Evolutionary conservation across 2,113 vertebrate species (phyloP), one percentile per base, ranked within the genome.

Genomic region (Megatriorchis doriae): DNA sequence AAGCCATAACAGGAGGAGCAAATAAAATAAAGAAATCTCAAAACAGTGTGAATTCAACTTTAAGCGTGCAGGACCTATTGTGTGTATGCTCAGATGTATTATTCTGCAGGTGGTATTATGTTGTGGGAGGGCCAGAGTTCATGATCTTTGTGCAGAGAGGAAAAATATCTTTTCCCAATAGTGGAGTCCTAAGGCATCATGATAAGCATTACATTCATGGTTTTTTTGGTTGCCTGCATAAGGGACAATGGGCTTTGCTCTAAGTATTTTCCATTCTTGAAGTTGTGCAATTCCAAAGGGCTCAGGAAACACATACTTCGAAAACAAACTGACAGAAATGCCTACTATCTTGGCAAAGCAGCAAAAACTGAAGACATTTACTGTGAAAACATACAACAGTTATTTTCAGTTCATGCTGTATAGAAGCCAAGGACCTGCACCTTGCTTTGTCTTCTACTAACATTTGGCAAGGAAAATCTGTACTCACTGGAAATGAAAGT

Each of bases 401-500:
- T 74, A 22, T 90, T 90, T 86, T 78, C n/a, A 56, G 42, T 90
- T 86, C 21, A 34, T 67, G 47, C 16, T 83, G n/a, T 40, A 36
- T 3, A 63, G 72, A 53, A 90, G 67, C 67, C 80, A 94, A 90
- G 23, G 45, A 67, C 21, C 25, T 59, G 19, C 27, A 74, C 47
- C 15, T 95, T 67, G 17, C 48, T 91, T 87, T 93, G 47, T 78
- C n/a, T 88, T 81, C 50, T 63, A 16, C n/a, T 34, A 74, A 10
- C 42, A 67, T 77, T 84, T 86, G 67, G 42, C 40, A 92, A 66
- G 89, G 50, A 77, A 86, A 83, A 78, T 45, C 45, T 52, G 17
- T 88, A 65, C 31, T 47, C 21, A 6, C 18, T 66, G n/a, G 52
- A 90, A 95, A 90, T 55, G 25, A 74, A 94, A 86, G 79, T 48